Percentiles rank a stretch among this genome's conserved stretches.
Conservation (phyloP, 2,797 vertebrate species). For the Anomalospiza imberbis region DNA sequence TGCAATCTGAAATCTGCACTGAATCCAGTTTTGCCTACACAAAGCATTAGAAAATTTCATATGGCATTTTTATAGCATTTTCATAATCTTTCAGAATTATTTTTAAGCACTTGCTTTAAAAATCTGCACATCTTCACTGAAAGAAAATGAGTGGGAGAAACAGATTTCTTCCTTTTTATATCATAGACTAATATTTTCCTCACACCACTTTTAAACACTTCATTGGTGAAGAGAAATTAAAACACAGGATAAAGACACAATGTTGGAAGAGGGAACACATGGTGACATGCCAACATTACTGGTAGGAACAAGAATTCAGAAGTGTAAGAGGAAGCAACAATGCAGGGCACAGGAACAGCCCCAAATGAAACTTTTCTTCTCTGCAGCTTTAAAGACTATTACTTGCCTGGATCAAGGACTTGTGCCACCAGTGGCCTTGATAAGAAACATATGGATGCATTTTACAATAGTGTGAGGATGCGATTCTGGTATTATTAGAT, state of each 20-base stretch:
- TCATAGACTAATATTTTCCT: neutral
- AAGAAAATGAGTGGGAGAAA: neutral
- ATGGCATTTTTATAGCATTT: neutral
- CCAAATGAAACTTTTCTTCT: constrained; percentile 38
- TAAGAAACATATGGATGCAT: constrained; percentile 59
- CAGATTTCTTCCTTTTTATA: neutral
- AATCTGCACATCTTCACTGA: neutral
- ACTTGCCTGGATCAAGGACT: constrained; percentile 56
- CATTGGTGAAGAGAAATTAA: neutral
- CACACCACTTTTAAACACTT: neutral
- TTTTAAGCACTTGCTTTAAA: neutral
- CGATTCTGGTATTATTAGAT: constrained; percentile 55
- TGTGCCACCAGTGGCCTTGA: constrained; percentile 51
- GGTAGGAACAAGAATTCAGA: neutral
- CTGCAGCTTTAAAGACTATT: constrained; percentile 43
- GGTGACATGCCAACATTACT: neutral
- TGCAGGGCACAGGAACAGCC: neutral
- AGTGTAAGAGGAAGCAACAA: constrained; percentile 9
- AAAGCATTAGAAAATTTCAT: neutral
- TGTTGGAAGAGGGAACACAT: neutral
- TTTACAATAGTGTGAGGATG: constrained; percentile 54
- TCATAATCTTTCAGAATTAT: neutral
- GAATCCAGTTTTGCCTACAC: neutral
- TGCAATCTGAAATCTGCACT: neutral
- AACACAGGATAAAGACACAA: neutral